Conservation (phyloP, 2,888 invertebrate genomes). For the Drosophila mayaguana region DNA sequence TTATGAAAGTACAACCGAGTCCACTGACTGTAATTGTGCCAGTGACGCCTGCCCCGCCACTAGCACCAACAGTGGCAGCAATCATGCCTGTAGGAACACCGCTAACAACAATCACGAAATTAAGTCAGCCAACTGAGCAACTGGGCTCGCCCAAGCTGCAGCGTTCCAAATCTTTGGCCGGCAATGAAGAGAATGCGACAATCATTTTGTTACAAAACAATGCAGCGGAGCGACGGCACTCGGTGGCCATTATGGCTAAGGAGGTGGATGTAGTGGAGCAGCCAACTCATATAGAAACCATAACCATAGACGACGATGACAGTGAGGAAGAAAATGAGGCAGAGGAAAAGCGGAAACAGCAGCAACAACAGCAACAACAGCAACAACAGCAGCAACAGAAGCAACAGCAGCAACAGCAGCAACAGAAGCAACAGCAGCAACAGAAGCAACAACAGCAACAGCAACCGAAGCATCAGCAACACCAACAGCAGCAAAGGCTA, state of each 20-base stretch:
- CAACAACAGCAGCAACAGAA: not conserved
- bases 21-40: conserved; percentile 33
- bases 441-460: not conserved
- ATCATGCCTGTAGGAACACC: not conserved
- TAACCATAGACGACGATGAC: conserved; percentile 69
- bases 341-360: not conserved
- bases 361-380: not conserved
- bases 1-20: conserved; percentile 22
- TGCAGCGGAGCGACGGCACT: conserved; percentile 54
- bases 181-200: conserved; percentile 8
- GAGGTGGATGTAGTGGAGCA: conserved; percentile 65
- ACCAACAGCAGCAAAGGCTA: not conserved
- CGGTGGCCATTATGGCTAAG: conserved; percentile 70
- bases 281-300: conserved; percentile 62
- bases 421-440: not conserved
- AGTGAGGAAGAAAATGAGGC: conserved; percentile 47
- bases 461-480: not conserved
- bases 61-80: not conserved
- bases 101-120: not conserved
- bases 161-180: conserved; percentile 66
- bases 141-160: conserved; percentile 45
- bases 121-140: not conserved
- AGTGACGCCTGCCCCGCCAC: not conserved
- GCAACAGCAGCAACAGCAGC: not conserved
- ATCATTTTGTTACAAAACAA: conserved; percentile 9